Percentiles rank a stretch among this genome's conserved stretches.
These are phyloP conservation scores for Sebastes taczanowskii DNA, from an alignment of 2,797 vertebrate species.

Conservation along the genomic window DNA sequence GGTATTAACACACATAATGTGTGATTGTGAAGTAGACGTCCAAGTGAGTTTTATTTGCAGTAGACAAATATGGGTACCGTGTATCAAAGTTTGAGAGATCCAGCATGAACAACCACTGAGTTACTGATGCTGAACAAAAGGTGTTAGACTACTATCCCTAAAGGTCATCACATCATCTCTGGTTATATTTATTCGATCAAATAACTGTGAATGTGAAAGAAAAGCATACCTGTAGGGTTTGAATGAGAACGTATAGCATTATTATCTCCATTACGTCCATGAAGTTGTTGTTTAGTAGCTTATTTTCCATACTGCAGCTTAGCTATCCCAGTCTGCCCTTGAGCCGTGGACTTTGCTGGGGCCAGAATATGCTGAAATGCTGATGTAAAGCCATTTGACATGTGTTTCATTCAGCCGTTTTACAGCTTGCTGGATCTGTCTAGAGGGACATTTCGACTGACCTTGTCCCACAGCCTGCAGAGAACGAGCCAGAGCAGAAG, in stretches of 20 bases:
- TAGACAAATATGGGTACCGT: too few species aligned
- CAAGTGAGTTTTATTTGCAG: too few species aligned
- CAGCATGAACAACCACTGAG: too few species aligned
- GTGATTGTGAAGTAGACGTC: not conserved
- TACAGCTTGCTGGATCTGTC: conserved; percentile 46
- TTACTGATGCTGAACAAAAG: too few species aligned
- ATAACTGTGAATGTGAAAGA: not conserved
- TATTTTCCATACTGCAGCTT: not conserved
- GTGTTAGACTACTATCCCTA: not conserved
- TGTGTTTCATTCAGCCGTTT: conserved; percentile 59
- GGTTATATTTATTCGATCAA: not conserved
- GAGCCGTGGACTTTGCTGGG: not conserved
- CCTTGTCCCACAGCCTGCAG: conserved; percentile 16
- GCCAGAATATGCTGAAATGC: conserved; percentile 41
- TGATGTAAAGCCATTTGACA: conserved; percentile 53
- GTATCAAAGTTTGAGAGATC: too few species aligned
- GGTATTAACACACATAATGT: not conserved
- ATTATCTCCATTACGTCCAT: not conserved
- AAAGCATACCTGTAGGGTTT: not conserved
- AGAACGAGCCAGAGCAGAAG: conserved; percentile 3
- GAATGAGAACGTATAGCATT: not conserved
- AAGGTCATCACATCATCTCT: not conserved
- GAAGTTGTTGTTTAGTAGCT: not conserved
- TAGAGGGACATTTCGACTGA: conserved; percentile 45
- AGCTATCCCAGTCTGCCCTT: not conserved